Evolutionary conservation across 2,888 invertebrate species (phyloP), one percentile per base, ranked within the genome.

Genomic region (Baccha elongata): DNA sequence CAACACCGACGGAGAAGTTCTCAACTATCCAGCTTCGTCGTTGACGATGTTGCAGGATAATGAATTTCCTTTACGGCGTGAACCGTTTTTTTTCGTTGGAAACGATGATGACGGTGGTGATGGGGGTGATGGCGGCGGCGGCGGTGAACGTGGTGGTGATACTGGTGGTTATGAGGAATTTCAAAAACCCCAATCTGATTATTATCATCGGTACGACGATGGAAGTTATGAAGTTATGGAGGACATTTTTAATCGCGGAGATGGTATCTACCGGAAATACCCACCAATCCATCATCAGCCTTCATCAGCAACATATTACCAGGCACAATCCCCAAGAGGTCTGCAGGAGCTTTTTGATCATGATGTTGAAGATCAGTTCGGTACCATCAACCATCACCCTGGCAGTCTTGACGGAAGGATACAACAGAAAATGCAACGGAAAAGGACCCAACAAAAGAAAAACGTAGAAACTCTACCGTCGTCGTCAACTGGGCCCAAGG

Each of bases 391-490:
- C 26, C 73, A 83, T 3, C 87, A 50, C 2, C 10, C 37, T 19
- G 74, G 50, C 37, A 40, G 58, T 80, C 87, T 87, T 69, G 89
- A 90, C 46, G 87, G 87, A 58, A 86, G 87, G 74, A 76, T 87
- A 81, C 88, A 90, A 75, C 89, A 89, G 74, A 89, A 90, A 72
- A 88, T 89, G 88, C 86, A 88, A 19, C 85, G 89, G 44, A 89
- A 90, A 75, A 86, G 89, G 0, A 86, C 88, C 2, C 89, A 89
- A 73, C 75, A 80, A 58, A 86, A 87, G 42, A 85, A 86, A 10
- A 85, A 73, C 29, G 67, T 83, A 60, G 85, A 85, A 40, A 86
- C 69, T 32, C 50, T 53, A 10, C 65, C 81, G 55, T 48, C 75
- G 52, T 42, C 75, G 78, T 46, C 75, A 60, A 37, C 65, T 75